Evolutionary conservation across 1,140 invertebrate species (phyloP).

Genomic region (Eciton burchellii): DNA sequence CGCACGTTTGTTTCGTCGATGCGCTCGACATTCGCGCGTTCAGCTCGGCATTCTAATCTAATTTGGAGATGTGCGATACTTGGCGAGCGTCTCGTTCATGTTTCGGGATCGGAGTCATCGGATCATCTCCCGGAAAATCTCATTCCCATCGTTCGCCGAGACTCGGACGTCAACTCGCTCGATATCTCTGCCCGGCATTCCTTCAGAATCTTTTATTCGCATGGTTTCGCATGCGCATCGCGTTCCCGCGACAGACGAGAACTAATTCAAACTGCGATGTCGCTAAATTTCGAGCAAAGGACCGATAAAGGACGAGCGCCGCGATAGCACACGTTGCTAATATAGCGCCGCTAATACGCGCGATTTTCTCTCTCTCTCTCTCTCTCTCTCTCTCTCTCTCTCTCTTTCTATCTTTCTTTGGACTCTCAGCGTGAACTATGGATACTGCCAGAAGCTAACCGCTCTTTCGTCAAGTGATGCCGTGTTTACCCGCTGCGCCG

Average conservation of each 20-base stretch:
- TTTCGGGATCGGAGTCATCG: slow-evolving; percentile 3
- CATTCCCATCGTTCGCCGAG: slow-evolving; percentile 17
- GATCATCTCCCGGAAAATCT: neutral
- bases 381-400: neutral
- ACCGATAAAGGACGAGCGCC: neutral
- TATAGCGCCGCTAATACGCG: slow-evolving; percentile 29
- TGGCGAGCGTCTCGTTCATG: slow-evolving; percentile 35
- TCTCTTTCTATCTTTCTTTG: neutral
- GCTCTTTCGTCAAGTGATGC: slow-evolving; percentile 9
- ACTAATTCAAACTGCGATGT: slow-evolving; percentile 4
- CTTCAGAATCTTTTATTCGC: slow-evolving; percentile 50
- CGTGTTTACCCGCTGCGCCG: slow-evolving; percentile 8
- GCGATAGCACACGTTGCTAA: slow-evolving; percentile 46
- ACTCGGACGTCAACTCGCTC: neutral
- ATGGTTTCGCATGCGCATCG: slow-evolving; percentile 7
- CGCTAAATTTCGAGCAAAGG: slow-evolving; percentile 19
- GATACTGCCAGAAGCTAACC: slow-evolving; percentile 29
- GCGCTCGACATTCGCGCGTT: neutral
- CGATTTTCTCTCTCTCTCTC: neutral
- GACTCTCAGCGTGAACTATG: slow-evolving; percentile 25
- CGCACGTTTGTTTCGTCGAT: slow-evolving; percentile 24
- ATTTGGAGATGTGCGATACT: slow-evolving; percentile 21
- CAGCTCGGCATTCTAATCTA: slow-evolving; percentile 39
- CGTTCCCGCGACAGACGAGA: neutral
- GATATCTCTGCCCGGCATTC: slow-evolving; percentile 9